phyloP scores from a whole-genome alignment of 2,888 invertebrate genomes.

The Neoscelio sp. region DNA sequence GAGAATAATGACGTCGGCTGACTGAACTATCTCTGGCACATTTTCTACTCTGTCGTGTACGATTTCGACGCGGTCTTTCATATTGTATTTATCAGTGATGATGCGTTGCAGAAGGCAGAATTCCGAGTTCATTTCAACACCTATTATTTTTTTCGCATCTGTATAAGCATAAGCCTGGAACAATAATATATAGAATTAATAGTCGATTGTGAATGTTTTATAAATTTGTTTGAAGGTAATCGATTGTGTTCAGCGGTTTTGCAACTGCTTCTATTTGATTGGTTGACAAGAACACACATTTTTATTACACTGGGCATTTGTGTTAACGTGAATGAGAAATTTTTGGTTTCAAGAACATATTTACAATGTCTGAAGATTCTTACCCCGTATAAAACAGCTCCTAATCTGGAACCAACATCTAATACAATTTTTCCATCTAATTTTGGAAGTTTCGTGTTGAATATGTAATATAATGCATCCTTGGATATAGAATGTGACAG shows the following conservation, averaged over 20 bases:
- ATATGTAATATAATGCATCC: constrained; percentile 86
- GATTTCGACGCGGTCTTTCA: constrained; percentile 85
- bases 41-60: constrained; percentile 86
- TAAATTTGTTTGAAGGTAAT: constrained; percentile 3
- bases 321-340: background rate
- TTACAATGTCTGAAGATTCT: no score
- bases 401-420: constrained; percentile 89
- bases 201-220: constrained; percentile 1
- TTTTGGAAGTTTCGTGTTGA: constrained; percentile 86
- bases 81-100: constrained; percentile 84
- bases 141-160: constrained; percentile 85
- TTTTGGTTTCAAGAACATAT: background rate
- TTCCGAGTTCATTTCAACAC: constrained; percentile 89
- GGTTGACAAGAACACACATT: no score
- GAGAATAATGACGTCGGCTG: constrained; percentile 86
- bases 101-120: constrained; percentile 86
- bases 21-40: constrained; percentile 84
- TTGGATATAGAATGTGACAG: constrained; percentile 88
- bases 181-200: constrained; percentile 25
- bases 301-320: no score
- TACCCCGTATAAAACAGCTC: constrained; percentile 88
- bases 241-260: constrained; percentile 1
- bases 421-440: constrained; percentile 86
- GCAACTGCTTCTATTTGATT: background rate
- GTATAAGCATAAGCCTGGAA: constrained; percentile 87